A percentile compares a stretch with the other conserved stretches of the same genome.
These are phyloP conservation scores for Xanthorhoe spadicearia DNA, from an alignment of 2,888 invertebrate species.

Conservation along the genomic window DNA sequence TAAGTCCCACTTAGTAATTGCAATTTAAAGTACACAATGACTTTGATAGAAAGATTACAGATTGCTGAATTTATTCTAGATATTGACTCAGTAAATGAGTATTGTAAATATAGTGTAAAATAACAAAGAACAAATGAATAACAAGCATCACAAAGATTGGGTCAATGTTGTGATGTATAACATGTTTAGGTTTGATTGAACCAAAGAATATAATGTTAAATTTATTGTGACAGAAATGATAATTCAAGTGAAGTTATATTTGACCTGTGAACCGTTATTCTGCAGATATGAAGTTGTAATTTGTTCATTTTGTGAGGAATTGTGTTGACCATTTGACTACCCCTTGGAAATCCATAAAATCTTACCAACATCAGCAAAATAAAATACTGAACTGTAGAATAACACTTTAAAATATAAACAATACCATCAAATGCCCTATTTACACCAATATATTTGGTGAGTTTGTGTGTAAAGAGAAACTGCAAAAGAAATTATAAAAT, in stretches of 20 bases:
- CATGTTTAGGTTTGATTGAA: slow-evolving; percentile 17
- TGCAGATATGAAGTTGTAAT: slow-evolving; percentile 5
- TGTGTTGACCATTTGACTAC: background rate
- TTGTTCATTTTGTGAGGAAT: background rate
- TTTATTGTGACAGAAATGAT: slow-evolving; percentile 14
- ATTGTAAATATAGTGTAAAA: slow-evolving; percentile 28
- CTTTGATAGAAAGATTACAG: background rate
- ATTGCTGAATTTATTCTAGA: slow-evolving; percentile 1
- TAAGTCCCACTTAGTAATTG: background rate
- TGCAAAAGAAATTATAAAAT: too few species aligned
- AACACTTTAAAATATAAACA: too few species aligned
- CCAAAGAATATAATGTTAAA: slow-evolving; percentile 36
- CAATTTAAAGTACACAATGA: background rate
- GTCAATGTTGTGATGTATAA: slow-evolving; percentile 7
- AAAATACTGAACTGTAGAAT: too few species aligned
- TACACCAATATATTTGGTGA: background rate
- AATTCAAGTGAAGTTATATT: slow-evolving; percentile 13
- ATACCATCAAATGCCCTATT: too few species aligned
- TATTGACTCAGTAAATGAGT: slow-evolving; percentile 11
- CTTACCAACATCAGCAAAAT: too few species aligned
- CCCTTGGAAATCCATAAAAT: background rate
- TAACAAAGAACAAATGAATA: slow-evolving; percentile 1
- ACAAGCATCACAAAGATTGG: slow-evolving; percentile 13
- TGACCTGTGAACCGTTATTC: slow-evolving; percentile 32
- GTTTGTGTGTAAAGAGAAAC: too few species aligned